A percentile compares a stretch with the other conserved stretches of the same genome.
Evolutionary conservation across 1,140 invertebrate species (phyloP).

Genomic region (Papilio dardanus): DNA sequence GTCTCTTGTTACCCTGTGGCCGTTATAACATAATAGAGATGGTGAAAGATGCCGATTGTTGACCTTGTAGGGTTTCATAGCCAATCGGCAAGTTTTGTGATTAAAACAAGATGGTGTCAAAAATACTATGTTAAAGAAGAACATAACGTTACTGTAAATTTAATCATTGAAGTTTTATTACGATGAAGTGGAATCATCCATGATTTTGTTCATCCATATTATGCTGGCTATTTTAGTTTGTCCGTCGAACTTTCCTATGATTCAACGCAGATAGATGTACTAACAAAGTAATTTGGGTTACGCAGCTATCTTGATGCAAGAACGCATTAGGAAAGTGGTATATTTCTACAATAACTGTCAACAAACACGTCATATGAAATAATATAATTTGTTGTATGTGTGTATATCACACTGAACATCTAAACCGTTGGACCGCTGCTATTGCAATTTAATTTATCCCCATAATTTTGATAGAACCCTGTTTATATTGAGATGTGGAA

Average conservation of each 20-base stretch:
- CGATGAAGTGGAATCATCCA: too few relatives aligned
- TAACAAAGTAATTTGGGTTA: slow-evolving; percentile 21
- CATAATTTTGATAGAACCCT: too few relatives aligned
- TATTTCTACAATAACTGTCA: slow-evolving; percentile 20
- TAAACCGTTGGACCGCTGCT: background rate
- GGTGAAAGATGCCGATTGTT: too few relatives aligned
- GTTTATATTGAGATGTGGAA: background rate
- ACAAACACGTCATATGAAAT: background rate
- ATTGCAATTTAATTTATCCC: too few relatives aligned
- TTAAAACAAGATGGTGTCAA: background rate
- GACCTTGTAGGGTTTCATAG: too few relatives aligned
- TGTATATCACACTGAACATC: background rate
- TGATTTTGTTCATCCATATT: too few relatives aligned
- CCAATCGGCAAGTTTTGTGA: background rate
- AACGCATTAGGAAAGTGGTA: slow-evolving; percentile 28
- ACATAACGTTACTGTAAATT: too few relatives aligned
- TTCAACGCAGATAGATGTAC: slow-evolving; percentile 12
- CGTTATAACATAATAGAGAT: too few relatives aligned
- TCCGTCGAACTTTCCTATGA: slow-evolving; percentile 5
- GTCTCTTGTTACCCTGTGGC: background rate
- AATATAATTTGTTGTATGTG: background rate
- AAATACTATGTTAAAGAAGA: too few relatives aligned
- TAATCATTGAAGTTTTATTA: too few relatives aligned
- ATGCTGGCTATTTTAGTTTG: too few relatives aligned
- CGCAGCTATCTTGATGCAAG: background rate